Percentiles rank a stretch among this genome's conserved stretches.
These are phyloP conservation scores for Parauchenoglanis punctatus DNA, from an alignment of 2,797 vertebrate genomes.

Conservation along the genomic window DNA sequence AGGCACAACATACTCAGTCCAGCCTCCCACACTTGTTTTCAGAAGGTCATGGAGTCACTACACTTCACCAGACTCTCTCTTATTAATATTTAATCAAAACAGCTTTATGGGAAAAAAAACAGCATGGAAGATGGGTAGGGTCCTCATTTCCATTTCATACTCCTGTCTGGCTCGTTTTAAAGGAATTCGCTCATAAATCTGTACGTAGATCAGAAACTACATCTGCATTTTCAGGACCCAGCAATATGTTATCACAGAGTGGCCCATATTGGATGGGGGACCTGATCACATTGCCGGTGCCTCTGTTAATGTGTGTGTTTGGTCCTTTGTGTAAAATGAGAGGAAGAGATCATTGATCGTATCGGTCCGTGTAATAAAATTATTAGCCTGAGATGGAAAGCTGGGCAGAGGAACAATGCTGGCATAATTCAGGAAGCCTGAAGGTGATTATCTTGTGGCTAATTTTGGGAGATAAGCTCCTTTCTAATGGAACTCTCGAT, in stretches of 20 bases:
- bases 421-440: constrained; percentile 54
- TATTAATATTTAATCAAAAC: constrained; percentile 76
- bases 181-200: constrained; percentile 9
- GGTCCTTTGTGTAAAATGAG: constrained; percentile 46
- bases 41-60: constrained; percentile 72
- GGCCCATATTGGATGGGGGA: constrained; percentile 23
- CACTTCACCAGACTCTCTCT: constrained; percentile 62
- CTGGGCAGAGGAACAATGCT: constrained; percentile 53
- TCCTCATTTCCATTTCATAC: constrained; percentile 32
- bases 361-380: constrained; percentile 56
- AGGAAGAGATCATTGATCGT: constrained; percentile 54
- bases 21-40: constrained; percentile 69
- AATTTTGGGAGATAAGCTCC: constrained; percentile 62
- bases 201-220: constrained; percentile 10
- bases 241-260: constrained; percentile 20
- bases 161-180: constrained; percentile 10
- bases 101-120: constrained; percentile 69
- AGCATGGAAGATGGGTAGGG: constrained; percentile 54
- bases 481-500: constrained; percentile 60
- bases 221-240: constrained; percentile 24
- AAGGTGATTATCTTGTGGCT: constrained; percentile 58
- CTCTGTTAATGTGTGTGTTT: constrained; percentile 40
- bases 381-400: constrained; percentile 56
- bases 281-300: constrained; percentile 24
- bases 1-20: constrained; percentile 68